Base-by-base conservation (phyloP, 2,888 invertebrate genomes). In the Rutpela maculata region DNA sequence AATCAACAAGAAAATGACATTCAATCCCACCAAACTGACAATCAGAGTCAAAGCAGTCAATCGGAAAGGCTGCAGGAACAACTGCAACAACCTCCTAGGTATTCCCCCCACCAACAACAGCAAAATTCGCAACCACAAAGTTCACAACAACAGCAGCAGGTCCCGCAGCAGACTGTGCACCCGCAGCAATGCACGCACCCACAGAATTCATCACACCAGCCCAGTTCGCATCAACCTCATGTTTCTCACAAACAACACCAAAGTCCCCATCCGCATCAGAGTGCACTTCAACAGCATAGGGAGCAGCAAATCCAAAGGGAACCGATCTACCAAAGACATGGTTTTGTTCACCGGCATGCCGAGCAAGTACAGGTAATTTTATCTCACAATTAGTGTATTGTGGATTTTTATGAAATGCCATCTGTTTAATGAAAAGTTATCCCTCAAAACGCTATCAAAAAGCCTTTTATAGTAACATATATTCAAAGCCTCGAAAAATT, bases 1-100 rank as follows among this genome's bases (percentile, higher is more conserved):
- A 83, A 85, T 75, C 82, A 85, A 69, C 81, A 84, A 62, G 86
- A 88, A 6, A 50, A 69, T n/a, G 83, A 85, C 50, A 75, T 91
- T 90, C 19, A 80, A 11, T 70, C 77, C 12, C 81, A 79, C 43
- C 75, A 79, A 43, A 87, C 91, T 70, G 85, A 86, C 77, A 91
- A 91, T 35, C 89, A 90, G 59, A 82, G 90, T n/a, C 91, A 91
- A 75, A 85, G 90, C 57, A 90, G 90, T 9, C 90, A 91, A 79
- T 87, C 90, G 73, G 84, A 87, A 18, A 90, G 90, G 62, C 89
- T 70, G 56, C 83, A 82, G 67, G 83, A 84, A 71, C 82, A 80
- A 75, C 70, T 38, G 15, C 78, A 81, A 56, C 78, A 81, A 31
- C 50, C 77, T 1, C 60, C 71, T 43, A 80, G 57, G 78, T 67